A percentile compares a stretch with the other conserved stretches of the same genome.
These are phyloP conservation scores for Philaethria dido DNA, from an alignment of 2,888 invertebrate species.

Conservation along the genomic window DNA sequence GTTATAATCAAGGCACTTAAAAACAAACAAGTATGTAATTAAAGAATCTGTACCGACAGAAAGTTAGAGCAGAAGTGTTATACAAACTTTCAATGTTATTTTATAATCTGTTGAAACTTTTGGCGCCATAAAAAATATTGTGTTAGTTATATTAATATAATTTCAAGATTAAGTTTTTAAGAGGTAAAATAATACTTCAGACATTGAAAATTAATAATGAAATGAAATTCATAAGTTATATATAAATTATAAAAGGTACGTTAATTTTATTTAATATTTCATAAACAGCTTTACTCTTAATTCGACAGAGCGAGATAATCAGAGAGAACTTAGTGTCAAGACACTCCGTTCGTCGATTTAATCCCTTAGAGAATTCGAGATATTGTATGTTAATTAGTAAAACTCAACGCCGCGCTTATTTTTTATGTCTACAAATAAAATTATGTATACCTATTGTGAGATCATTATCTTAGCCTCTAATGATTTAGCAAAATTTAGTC, in stretches of 20 bases:
- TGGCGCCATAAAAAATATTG: background rate
- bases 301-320: no score
- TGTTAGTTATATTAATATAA: no score
- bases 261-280: background rate
- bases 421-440: background rate
- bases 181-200: no score
- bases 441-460: background rate
- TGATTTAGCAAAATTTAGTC: slow-evolving; percentile 8
- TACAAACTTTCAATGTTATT: background rate
- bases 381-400: no score
- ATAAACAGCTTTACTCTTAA: no score
- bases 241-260: background rate
- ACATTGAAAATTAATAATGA: no score
- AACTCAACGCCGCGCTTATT: no score
- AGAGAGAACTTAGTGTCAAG: no score
- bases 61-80: no score
- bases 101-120: background rate
- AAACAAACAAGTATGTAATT: background rate
- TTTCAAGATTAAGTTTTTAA: no score
- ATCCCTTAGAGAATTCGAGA: no score
- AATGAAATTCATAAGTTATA: background rate
- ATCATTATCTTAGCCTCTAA: slow-evolving; percentile 1
- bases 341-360: no score
- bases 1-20: background rate
- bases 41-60: background rate